Evolutionary conservation across 1,140 invertebrate genomes (phyloP), one percentile per base, ranked within the genome.

Genomic region (Cylas formicarius): DNA sequence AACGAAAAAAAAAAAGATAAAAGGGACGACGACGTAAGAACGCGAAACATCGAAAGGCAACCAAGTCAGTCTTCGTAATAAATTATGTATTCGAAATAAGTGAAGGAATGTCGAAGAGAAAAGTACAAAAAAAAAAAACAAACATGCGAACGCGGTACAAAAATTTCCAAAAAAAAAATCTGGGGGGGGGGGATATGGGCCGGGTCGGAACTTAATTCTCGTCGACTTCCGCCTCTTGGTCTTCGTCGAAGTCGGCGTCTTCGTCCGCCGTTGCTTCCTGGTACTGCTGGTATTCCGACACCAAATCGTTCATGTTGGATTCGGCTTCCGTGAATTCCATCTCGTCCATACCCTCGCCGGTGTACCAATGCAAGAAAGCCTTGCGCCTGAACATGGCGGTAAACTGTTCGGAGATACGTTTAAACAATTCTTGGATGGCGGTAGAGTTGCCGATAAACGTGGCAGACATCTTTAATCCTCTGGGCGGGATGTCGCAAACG

Each of bases 291-390:
- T 92, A 92, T 57, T 86, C 83, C 1, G 85, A 87, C 6, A 92
- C 82, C 60, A 92, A 67, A 63, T 93, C 89, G 63, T 90, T 90
- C 86, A 90, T 87, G 70, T 90, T 90, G 42, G 73, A 77, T 52
- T 82, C 79, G 0, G 80, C 80, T 56, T 82, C 88, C 55, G 76
- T 88, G 66, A 82, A 81, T 58, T 81, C 78, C 78, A 81, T 78
- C 61, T 93, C 89, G 47, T 87, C 86, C 72, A 93, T 90, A 52
- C 86, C 86, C 62, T 90, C 86, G 29, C 86, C 86, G 26, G 85
- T 90, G 69, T 87, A 87, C 90, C 90, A 94, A 75, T 94, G 90
- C 39, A 94, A 73, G 79, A 94, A 94, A 65, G 90, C 90, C 70
- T 93, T 94, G 61, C 90, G 74, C 57, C 90, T 79, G 76, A 94